Base-by-base conservation (phyloP, 1,140 invertebrate genomes). In the Drosophila tropicalis region DNA sequence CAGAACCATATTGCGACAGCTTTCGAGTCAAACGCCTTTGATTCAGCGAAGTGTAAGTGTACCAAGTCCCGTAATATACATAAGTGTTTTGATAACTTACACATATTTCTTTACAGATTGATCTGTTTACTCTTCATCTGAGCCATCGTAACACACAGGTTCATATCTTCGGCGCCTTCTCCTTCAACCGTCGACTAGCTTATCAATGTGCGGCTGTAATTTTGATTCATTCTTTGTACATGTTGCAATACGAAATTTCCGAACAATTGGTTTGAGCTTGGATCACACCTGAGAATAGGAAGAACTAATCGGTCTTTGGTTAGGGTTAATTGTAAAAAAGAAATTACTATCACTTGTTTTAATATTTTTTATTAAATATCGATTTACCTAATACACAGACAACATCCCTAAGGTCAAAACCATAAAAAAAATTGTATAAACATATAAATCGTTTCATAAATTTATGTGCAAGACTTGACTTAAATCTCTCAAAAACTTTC, bases 21-120 rank as follows among this genome's bases (percentile, higher is more conserved):
- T 56, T 2, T 25, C 15, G 3, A 32, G 6, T 0, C 55, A 54
- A 10, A 34, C 9, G 0, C 12, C 6, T 34, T 7, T 36, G 4
- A 32, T 76, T 32, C 69, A 84, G 1, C 67, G 69, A 32, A 72
- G 22, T 29, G 81, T 83, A 15, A 73, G 81, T 76, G 19, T 3
- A 7, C 0, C 4, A 7, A 12, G 5, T 0, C 0, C 10, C 5
- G 1, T n/a, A n/a, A n/a, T n/a, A 47, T 2, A 47, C 3, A 51
- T 22, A 29, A 6, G 29, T 29, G 29, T 29, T 6, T 6, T 1
- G 1, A n/a, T 12, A n/a, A 0, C 17, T 7, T 2, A 10, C 5
- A 1, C 2, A 13, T 13, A 3, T 39, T 39, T 0, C 1, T 9
- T 71, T 55, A 1, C 47, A 83, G 81, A 47, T 62, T 12, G 66